Base-by-base conservation (phyloP, 2,797 vertebrate genomes). In the Pseudopleuronectes americanus region DNA sequence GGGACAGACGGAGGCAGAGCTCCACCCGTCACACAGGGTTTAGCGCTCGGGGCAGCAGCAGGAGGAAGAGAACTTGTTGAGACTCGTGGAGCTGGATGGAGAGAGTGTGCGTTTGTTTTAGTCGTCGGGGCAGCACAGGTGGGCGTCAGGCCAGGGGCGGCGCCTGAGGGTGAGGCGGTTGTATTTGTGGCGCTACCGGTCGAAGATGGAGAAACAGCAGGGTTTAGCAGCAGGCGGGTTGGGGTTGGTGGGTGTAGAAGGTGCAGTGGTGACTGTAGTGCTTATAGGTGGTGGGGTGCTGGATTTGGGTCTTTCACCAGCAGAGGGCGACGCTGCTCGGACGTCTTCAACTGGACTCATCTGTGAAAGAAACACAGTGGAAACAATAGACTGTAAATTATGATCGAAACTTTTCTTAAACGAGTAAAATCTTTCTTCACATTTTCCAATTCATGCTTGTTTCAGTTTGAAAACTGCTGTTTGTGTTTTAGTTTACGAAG, bases 321-420 rank as follows among this genome's bases (percentile, higher is more conserved):
- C 49, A 69, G 83, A 45, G 10, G 89, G 82, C 7, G 88, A 64
- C 3, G 7, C 1, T 0, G 57, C 49, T 26, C n/a, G 2, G 52
- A 31, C 3, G 0, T 89, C 87, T 5, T 87, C 89, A 1, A 76
- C 72, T 0, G 87, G 77, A 89, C 83, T 84, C 58, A 56, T 80
- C 79, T 85, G 4, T 5, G 22, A n/a, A 63, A 38, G 12, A 24
- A 59, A 22, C 21, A 57, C 59, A 24, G 26, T 61, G n/a, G 31
- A 60, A 59, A 23, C 31, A 23, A 36, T 33, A 17, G 26, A 55
- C 17, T 24, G 16, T 41, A 41, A 45, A 4, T 31, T 8, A 31
- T 2, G 28, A 8, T 31, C 7, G 7, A 8, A 8, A 31, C 28
- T 31, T 31, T 31, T 31, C 1, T 31, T 8, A 31, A 31, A 31